Percentiles rank a stretch among this genome's conserved stretches.
These are phyloP conservation scores for Conus canariensis DNA, from an alignment of 2,888 invertebrate genomes.

Conservation along the genomic window DNA sequence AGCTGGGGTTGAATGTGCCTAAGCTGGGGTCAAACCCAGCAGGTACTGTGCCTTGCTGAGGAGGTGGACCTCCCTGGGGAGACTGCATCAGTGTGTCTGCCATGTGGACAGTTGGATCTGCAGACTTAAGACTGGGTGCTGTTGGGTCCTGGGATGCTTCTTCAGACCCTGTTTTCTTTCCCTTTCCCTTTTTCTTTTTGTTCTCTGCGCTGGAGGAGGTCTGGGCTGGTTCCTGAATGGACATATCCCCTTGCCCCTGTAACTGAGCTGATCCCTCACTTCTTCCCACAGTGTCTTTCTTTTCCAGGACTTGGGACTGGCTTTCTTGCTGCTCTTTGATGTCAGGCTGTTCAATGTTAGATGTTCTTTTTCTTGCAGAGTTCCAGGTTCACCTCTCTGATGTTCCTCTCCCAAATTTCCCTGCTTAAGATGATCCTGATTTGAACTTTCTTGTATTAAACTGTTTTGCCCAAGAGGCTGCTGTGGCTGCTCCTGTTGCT, in stretches of 20 bases:
- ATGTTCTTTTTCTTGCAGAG: not conserved
- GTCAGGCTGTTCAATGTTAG: not conserved
- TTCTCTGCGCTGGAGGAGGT: not conserved
- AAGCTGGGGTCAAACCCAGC: not conserved
- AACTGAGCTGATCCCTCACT: not conserved
- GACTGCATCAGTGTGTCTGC: not conserved
- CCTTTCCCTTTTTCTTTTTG: not conserved
- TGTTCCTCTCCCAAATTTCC: not conserved
- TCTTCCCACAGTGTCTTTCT: not conserved
- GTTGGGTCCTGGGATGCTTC: not conserved
- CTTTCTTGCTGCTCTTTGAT: not conserved
- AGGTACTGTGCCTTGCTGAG: not conserved
- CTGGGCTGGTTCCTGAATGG: not conserved
- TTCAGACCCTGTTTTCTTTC: not conserved
- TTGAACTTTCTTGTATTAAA: not conserved
- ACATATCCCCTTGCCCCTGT: not conserved
- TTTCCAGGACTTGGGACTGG: not conserved
- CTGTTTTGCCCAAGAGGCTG: not conserved
- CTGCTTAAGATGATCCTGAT: not conserved
- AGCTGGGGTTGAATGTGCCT: not conserved
- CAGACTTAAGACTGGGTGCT: not conserved
- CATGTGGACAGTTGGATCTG: not conserved
- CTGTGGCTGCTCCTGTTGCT: not conserved
- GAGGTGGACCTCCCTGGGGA: not conserved
- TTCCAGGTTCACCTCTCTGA: not conserved